Conservation (phyloP, 1,140 invertebrate species). For the Arctopsyche grandis region DNA sequence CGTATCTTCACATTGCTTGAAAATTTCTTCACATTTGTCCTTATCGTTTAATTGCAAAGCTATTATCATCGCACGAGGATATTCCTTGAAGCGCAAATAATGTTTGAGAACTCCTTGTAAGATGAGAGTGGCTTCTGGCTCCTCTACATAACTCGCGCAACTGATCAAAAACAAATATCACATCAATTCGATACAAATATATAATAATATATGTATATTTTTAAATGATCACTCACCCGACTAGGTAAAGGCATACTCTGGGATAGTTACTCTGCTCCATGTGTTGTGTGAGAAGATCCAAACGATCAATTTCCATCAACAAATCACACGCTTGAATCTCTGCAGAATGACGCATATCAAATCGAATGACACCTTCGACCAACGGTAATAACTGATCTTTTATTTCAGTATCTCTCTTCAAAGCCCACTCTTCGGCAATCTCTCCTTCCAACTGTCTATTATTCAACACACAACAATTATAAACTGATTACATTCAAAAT, state of each 20-base stretch:
- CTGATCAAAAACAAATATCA: constrained; percentile 66
- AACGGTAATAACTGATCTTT: constrained; percentile 77
- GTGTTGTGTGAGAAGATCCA: constrained; percentile 90
- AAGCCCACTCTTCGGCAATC: constrained; percentile 92
- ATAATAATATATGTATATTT: not conserved
- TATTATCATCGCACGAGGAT: constrained; percentile 91
- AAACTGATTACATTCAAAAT: constrained; percentile 17
- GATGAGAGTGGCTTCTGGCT: constrained; percentile 94
- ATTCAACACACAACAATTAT: constrained; percentile 50
- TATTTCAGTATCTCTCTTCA: constrained; percentile 72
- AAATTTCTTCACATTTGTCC: constrained; percentile 85
- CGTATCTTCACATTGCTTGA: constrained; percentile 86
- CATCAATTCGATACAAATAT: not conserved
- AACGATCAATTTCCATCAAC: constrained; percentile 95
- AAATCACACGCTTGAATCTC: constrained; percentile 99
- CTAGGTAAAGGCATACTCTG: constrained; percentile 95
- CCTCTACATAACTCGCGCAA: constrained; percentile 97
- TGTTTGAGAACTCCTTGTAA: constrained; percentile 88
- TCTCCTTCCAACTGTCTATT: constrained; percentile 89
- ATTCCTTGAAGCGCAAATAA: constrained; percentile 93
- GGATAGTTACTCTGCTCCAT: constrained; percentile 94
- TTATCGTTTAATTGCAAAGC: constrained; percentile 96
- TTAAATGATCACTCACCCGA: constrained; percentile 69
- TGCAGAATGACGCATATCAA: constrained; percentile 99
- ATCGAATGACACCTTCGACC: constrained; percentile 91